Base-by-base conservation (phyloP, 2,113 vertebrate species). In the Nesoenas mayeri region DNA sequence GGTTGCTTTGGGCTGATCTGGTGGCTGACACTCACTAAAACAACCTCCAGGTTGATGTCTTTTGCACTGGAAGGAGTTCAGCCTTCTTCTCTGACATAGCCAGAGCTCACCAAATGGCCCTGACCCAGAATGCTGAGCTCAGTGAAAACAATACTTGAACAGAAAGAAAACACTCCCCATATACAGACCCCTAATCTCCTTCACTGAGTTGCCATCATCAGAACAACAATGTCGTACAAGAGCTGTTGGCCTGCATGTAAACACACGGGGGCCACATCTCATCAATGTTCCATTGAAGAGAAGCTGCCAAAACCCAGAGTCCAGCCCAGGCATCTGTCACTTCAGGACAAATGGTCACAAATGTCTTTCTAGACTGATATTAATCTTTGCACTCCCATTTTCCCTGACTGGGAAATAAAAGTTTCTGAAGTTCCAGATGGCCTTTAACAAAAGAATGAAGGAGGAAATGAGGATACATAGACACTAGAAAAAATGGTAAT, bases 351-450 rank as follows among this genome's bases (percentile, higher is more conserved):
- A 91, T 31, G 17, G 64, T 48, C 75, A 58, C 44, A 79, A 91
- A 74, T 47, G 32, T 19, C 62, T 25, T 89, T 80, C 51, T 26
- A 89, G 31, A 26, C 36, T 89, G 82, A 31, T 42, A 67, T 42
- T 79, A 80, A 51, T 77, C 71, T 80, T 67, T 66, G 26, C 32
- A 78, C 32, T 88, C 29, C 57, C 20, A 28, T 67, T 84, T 72
- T 89, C 31, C 67, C 75, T 87, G n/a, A 72, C 40, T 66, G 88
- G 53, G 62, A 91, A 95, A 93, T 74, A 19, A 48, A 82, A 91
- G 20, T 79, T 94, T 80, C 60, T 71, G 42, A 85, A 88, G 42
- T 86, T 96, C 90, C 87, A 94, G 78, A 89, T 75, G 78, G 78
- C 47, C 82, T 89, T 40, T 56, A 94, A 73, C 71, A 69, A 91